Base-by-base conservation (phyloP, 2,113 vertebrate genomes). In the Macquaria australasica region DNA sequence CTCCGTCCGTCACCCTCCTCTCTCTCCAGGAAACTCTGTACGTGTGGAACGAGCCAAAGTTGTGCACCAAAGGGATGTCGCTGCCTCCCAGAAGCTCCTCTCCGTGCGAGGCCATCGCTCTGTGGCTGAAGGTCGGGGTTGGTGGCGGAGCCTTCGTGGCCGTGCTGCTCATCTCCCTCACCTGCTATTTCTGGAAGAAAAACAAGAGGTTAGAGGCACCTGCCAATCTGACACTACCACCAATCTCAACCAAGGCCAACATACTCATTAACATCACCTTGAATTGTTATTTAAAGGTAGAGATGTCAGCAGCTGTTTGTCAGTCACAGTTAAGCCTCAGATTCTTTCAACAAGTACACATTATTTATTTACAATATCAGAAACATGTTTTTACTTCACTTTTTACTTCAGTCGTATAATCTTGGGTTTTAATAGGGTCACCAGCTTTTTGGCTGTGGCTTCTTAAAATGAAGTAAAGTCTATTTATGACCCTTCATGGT, bases 151-250 rank as follows among this genome's bases (percentile, higher is more conserved):
- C 96, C 69, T 98, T 98, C 85, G 93, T 93, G 70, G 98, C 97
- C 0, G 96, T 97, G 89, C 93, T 99, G 56, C 97, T 99, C 75
- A 89, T 99, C 88, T 96, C 97, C 51, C 96, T 99, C 90, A 99
- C 98, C 73, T 99, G 97, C 90, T 99, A 99, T 93, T 99, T 99
- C 95, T 99, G 98, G 98, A 99, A 99, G 91, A 99, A 99, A 90
- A 99, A 99, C 92, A 97, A 97, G 87, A 99, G 98, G 98, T 99
- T 89, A 95, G 96, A 73, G 25, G 43, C 48, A 41, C 37, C 70
- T 43, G 48, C 25, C 63, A 64, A 34, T 41, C 23, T 0, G 43
- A 37, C 18, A 14, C 48, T 3, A 20, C 20, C 10, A 12, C 14
- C 25, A 2, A 7, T 21, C 34, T 82, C 31, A 59, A 31, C 8